phyloP scores from a whole-genome alignment of 2,888 invertebrate species.

The Kryphioiulus occultus region DNA sequence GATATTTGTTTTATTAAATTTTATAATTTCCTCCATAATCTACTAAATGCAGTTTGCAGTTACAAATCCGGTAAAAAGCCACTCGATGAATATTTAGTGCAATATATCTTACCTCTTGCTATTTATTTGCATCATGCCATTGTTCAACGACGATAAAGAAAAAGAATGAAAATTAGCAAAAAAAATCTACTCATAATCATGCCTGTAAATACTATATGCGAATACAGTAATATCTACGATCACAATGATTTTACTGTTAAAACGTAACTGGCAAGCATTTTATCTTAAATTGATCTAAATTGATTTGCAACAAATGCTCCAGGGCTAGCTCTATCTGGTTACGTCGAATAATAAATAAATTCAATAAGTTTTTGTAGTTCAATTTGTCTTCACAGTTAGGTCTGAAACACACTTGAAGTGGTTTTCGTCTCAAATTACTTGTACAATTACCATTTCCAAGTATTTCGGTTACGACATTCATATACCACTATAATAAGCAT shows the following conservation, averaged over 20 bases:
- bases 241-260: neutral
- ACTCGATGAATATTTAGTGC: slow-evolving; percentile 27
- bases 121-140: slow-evolving; percentile 48
- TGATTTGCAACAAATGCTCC: neutral
- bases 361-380: too few relatives aligned
- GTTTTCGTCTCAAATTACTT: too few relatives aligned
- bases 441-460: too few relatives aligned
- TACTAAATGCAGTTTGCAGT: neutral
- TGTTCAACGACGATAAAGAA: slow-evolving; percentile 29
- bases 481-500: too few relatives aligned
- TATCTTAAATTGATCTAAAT: neutral
- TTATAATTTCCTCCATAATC: neutral
- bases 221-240: neutral
- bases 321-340: too few relatives aligned
- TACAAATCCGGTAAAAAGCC: neutral
- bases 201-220: neutral
- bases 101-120: slow-evolving; percentile 50
- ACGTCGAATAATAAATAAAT: too few relatives aligned
- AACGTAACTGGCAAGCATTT: neutral
- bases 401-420: too few relatives aligned
- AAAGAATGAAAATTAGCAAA: slow-evolving; percentile 51
- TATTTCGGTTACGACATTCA: too few relatives aligned
- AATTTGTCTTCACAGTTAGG: too few relatives aligned
- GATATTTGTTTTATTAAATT: too few relatives aligned
- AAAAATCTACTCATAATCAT: neutral